Base-by-base conservation (phyloP, 1,140 invertebrate species). In the Drosophila murphyi region DNA sequence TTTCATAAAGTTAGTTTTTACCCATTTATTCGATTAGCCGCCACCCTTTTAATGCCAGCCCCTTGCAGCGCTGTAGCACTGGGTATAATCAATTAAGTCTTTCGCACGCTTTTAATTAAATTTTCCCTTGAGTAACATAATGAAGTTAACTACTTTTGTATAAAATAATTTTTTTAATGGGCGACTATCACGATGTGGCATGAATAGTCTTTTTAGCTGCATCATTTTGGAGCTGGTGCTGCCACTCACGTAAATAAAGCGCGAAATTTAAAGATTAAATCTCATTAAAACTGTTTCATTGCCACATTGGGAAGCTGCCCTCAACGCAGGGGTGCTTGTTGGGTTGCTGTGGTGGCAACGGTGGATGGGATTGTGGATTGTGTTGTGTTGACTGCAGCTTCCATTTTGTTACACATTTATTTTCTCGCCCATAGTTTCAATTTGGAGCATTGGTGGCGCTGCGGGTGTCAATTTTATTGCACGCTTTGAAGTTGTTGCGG, bases 261-360 rank as follows among this genome's bases (percentile, higher is more conserved):
- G 80, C 80, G 67, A 89, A 89, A 81, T 89, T 89, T 89, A 85
- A 89, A 89, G 85, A 85, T 85, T 76, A 81, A 85, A 89, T 85
- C 77, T 89, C 85, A 89, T 89, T 89, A 89, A 89, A 89, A 89
- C 79, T 78, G 62, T 89, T 89, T 89, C 89, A 89, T 89, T 89
- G 75, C 85, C 83, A 76, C 69, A 39, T 56, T 55, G 83, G 52
- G 59, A 62, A 52, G 51, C 51, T 52, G 32, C 50, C n/a, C 31
- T n/a, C 32, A 31, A 28, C 37, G 45, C 47, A 20, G 31, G 5
- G 51, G 20, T 29, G 57, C 10, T 10, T 63, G 60, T 51, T 48
- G 37, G 52, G 41, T 28, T 31, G 8, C 45, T 64, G 34, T 20
- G 56, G 39, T 68, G 41, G 43, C 29, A 20, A n/a, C 4, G 41